phyloP scores from a whole-genome alignment of 1,140 invertebrate species.

The Sogatella furcifera region DNA sequence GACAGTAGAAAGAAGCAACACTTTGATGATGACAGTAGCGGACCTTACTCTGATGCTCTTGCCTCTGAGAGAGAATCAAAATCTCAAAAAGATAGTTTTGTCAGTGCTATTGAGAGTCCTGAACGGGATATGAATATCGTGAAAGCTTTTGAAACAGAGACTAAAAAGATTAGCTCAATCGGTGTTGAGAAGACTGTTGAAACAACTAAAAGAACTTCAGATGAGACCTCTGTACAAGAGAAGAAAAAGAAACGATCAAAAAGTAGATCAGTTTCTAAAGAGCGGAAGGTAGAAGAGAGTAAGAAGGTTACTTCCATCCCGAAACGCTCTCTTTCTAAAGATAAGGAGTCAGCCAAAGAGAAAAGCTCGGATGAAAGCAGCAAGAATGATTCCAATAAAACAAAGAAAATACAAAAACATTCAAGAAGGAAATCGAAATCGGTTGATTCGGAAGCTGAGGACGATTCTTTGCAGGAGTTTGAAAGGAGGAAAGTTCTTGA shows the following conservation, averaged over 20 bases:
- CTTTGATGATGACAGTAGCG: conserved; percentile 7
- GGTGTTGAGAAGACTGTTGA: background rate
- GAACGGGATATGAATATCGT: background rate
- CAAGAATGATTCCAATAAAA: background rate
- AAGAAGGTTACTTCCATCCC: background rate
- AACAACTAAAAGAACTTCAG: background rate
- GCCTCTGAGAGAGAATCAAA: conserved; percentile 33
- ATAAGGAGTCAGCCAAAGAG: background rate
- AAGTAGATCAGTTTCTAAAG: conserved; percentile 8
- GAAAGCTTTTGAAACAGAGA: background rate
- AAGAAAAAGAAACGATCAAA: conserved; percentile 5
- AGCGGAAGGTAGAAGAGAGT: background rate
- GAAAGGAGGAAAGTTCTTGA: conserved; percentile 15
- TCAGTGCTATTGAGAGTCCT: conserved; percentile 36
- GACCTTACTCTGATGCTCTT: conserved; percentile 9
- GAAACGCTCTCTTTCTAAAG: background rate
- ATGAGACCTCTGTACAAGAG: background rate
- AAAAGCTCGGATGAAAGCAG: conserved; percentile 6
- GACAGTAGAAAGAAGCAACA: conserved; percentile 10
- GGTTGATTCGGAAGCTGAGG: conserved; percentile 22
- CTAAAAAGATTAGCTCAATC: background rate
- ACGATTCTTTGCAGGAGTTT: conserved; percentile 22
- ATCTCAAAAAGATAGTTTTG: conserved; percentile 44
- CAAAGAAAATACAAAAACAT: conserved; percentile 4
- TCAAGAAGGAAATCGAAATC: conserved; percentile 17